These are phyloP conservation scores for Nannospalax galili DNA, from an alignment of 2,113 vertebrate genomes.

Conservation along the genomic window DNA sequence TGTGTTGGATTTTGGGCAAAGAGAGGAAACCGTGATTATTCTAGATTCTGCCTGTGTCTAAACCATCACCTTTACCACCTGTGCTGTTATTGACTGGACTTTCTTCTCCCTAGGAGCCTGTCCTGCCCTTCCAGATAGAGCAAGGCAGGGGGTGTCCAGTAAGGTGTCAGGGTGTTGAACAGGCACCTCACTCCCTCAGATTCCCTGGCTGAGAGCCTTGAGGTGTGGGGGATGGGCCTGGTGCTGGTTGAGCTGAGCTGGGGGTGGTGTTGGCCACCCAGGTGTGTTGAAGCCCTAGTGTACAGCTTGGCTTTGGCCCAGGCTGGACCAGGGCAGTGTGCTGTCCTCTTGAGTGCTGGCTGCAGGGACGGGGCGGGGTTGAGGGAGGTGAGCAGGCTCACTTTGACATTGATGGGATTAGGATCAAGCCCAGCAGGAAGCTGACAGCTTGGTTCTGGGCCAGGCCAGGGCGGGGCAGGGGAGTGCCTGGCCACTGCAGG, in stretches of 20 bases:
- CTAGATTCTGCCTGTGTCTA: accelerated
- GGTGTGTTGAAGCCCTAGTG: not conserved
- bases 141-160: no score
- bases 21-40: no score
- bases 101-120: not conserved
- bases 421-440: not conserved
- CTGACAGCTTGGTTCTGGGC: not conserved
- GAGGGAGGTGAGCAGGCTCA: not conserved
- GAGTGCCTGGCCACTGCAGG: no score
- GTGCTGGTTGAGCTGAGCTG: not conserved
- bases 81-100: accelerated
- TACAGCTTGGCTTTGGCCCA: not conserved
- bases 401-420: not conserved
- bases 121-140: not conserved
- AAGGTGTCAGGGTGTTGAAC: not conserved
- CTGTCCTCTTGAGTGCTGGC: not conserved
- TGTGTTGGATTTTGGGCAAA: not conserved
- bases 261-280: not conserved
- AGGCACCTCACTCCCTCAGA: not conserved
- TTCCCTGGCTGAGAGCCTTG: not conserved
- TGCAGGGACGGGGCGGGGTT: no score
- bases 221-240: not conserved
- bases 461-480: not conserved
- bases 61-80: accelerated
- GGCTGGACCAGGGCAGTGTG: not conserved